Conservation (phyloP, 2,797 vertebrate genomes). For the Ambastaia sidthimunki region DNA sequence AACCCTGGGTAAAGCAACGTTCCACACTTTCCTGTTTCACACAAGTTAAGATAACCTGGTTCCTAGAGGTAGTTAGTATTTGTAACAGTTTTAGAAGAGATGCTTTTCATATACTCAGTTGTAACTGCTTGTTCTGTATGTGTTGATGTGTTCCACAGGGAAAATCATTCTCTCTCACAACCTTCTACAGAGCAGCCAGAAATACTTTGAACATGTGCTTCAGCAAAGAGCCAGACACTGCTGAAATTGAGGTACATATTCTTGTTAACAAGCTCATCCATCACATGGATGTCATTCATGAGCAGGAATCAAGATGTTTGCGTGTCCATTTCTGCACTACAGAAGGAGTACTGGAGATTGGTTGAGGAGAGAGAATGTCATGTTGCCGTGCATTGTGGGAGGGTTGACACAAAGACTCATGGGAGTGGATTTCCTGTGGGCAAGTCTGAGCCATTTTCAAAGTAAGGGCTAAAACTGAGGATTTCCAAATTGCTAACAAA, state of each 20-base stretch:
- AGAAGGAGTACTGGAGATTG: conserved; percentile 98
- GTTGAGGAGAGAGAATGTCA: conserved; percentile 96
- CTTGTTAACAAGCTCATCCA: neutral
- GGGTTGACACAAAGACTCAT: conserved; percentile 97
- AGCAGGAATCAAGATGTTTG: neutral
- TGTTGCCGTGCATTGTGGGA: conserved; percentile 97
- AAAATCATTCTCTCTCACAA: conserved; percentile 97
- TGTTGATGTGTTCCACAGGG: conserved; percentile 77
- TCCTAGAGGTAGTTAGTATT: too few relatives aligned
- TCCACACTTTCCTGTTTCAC: too few relatives aligned
- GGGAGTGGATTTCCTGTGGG: conserved; percentile 98
- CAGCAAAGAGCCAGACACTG: conserved; percentile 92
- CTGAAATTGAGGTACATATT: conserved; percentile 91
- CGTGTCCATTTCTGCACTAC: conserved; percentile 23
- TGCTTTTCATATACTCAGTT: too few relatives aligned
- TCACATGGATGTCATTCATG: neutral
- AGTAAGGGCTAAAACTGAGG: conserved; percentile 74
- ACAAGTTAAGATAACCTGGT: too few relatives aligned
- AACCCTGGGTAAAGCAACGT: too few relatives aligned
- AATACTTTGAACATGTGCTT: conserved; percentile 99
- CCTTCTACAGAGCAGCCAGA: conserved; percentile 98
- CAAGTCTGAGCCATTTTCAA: conserved; percentile 98
- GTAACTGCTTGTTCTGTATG: neutral
- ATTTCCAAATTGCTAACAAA: too few relatives aligned
- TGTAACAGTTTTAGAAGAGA: too few relatives aligned